Evolutionary conservation across 2,888 invertebrate species (phyloP), one percentile per base, ranked within the genome.

Genomic region (Atrina japonica): DNA sequence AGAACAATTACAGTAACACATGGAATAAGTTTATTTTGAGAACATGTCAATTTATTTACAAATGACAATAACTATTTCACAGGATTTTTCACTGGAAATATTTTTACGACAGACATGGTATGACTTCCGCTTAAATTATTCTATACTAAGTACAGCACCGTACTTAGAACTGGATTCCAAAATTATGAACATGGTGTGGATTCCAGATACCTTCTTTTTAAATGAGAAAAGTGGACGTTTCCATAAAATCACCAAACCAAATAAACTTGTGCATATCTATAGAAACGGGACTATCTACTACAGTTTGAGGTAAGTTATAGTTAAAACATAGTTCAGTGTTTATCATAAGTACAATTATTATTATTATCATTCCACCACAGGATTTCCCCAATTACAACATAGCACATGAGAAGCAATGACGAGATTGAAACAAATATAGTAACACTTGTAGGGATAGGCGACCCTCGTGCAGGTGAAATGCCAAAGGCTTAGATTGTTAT

Each of bases 201-300:
- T 86, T 3, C 87, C 87, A 2, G 87, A 87, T 60, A 81, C 85
- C 9, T 87, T 81, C 69, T 86, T 84, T 72, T 72, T 82, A 21
- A 87, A 88, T 66, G 88, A 88, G 72, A 87, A 87, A 67, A 77
- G 81, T 60, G 86, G 84, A 1, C 71, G 72, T 35, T 85, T 88
- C 66, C 88, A 88, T 65, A 75, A 80, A 59, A 84, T 87, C 43
- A 88, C 87, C 3, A 80, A 86, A 16, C 87, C 87, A 16, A 88
- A 88, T 66, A 78, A 80, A 60, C 76, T 88, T 68, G 81, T 88
- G 79, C 85, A 86, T 60, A 76, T 88, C 2, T 85, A 86, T 66
- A 71, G 77, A 40, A 82, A 88, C 58, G 88, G 88, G 2, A 87
- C 86, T 2, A 80, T 88, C 6, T 76, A 81, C 14, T 88, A 88